Conservation (phyloP, 2,113 vertebrate genomes). For the Mastomys coucha region DNA sequence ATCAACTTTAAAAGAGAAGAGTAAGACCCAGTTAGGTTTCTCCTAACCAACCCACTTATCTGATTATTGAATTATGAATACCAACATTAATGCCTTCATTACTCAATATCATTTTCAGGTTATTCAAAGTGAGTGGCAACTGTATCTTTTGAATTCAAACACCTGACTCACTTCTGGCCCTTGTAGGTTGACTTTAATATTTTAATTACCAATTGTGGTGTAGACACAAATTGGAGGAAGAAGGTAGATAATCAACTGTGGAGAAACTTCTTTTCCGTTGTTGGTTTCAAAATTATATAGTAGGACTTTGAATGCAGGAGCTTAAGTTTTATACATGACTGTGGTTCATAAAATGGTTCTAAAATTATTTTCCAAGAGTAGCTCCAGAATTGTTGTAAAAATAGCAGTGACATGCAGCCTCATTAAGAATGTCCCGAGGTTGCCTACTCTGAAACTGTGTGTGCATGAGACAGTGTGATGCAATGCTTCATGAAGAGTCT, state of each 20-base stretch:
- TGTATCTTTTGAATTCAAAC: background rate
- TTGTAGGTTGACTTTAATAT: background rate
- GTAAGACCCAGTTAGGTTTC: background rate
- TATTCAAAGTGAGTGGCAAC: conserved; percentile 33
- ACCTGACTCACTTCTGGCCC: conserved; percentile 18
- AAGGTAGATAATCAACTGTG: background rate
- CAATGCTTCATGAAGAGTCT: conserved; percentile 15
- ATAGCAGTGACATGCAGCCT: background rate
- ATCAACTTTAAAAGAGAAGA: conserved; percentile 13
- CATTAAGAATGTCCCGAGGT: background rate
- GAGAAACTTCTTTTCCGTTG: background rate
- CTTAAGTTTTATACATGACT: background rate
- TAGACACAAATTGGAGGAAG: background rate
- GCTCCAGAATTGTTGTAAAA: background rate
- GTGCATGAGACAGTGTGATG: background rate
- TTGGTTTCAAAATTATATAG: background rate
- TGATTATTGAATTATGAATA: background rate
- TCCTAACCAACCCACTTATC: conserved; percentile 21
- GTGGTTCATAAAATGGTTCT: background rate
- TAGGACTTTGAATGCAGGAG: background rate
- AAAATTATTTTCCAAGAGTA: background rate
- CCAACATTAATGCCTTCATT: background rate
- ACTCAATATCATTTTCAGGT: background rate
- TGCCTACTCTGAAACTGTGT: background rate
- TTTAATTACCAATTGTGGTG: background rate